A percentile compares a stretch with the other conserved stretches of the same genome.
Evolutionary conservation across 1,140 invertebrate genomes (phyloP).

Genomic region (Trypoxylus dichotomus): DNA sequence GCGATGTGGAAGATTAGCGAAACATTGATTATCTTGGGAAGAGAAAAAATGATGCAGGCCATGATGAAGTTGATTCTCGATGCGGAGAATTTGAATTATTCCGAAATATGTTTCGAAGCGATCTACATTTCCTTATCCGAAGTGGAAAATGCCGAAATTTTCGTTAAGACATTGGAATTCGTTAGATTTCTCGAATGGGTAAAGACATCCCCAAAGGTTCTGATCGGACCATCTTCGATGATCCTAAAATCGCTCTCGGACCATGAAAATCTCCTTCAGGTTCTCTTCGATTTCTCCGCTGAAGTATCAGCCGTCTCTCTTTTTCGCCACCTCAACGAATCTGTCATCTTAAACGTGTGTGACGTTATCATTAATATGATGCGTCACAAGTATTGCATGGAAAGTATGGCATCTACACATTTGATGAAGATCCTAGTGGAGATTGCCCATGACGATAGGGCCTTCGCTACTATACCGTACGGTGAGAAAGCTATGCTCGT

Average conservation of each 20-base stretch:
- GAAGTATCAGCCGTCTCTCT: conserved; percentile 44
- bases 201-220: conserved; percentile 39
- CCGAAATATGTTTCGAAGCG: conserved; percentile 35
- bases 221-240: conserved; percentile 31
- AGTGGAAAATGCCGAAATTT: conserved; percentile 40
- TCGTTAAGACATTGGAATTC: conserved; percentile 43
- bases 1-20: conserved; percentile 36
- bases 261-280: conserved; percentile 41
- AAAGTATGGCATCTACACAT: conserved; percentile 43
- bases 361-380: conserved; percentile 41
- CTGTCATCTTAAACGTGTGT: conserved; percentile 41
- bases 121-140: conserved; percentile 40
- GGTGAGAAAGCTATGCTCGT: not conserved
- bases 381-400: conserved; percentile 43
- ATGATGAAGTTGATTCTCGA: conserved; percentile 41
- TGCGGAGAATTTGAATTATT: conserved; percentile 30
- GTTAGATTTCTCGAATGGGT: conserved; percentile 45
- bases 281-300: conserved; percentile 44
- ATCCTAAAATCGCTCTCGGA: conserved; percentile 40
- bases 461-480: not conserved
- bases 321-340: conserved; percentile 39
- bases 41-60: conserved; percentile 38
- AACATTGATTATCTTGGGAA: conserved; percentile 35
- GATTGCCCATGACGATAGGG: conserved; percentile 22
- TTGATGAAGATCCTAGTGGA: conserved; percentile 38